These are phyloP conservation scores for Nothocercus julius DNA, from an alignment of 2,113 vertebrate genomes.

Conservation along the genomic window DNA sequence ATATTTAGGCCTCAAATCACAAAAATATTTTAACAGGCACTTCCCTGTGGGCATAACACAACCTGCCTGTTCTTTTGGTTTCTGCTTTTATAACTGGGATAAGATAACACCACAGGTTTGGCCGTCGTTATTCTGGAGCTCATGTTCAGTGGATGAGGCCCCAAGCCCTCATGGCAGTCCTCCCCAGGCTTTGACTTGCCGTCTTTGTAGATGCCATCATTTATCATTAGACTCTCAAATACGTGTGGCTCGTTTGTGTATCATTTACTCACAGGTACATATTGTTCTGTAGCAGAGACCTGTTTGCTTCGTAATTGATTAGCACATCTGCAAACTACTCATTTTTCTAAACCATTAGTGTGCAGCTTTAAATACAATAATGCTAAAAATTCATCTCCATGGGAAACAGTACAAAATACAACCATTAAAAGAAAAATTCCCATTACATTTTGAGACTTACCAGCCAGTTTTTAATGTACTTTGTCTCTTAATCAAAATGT, in stretches of 20 bases:
- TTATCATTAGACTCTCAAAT: background rate
- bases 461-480: background rate
- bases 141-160: background rate
- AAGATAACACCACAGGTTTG: background rate
- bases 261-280: background rate
- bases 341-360: background rate
- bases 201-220: background rate
- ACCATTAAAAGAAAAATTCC: background rate
- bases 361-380: background rate
- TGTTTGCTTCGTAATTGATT: background rate
- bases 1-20: background rate
- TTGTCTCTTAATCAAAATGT: conserved; percentile 31
- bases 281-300: background rate
- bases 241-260: background rate
- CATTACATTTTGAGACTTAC: background rate
- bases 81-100: background rate
- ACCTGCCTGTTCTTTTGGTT: background rate
- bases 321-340: background rate
- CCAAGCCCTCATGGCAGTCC: background rate
- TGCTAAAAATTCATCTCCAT: background rate
- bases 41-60: background rate
- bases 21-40: background rate
- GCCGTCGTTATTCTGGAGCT: background rate
- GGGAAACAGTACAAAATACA: background rate
- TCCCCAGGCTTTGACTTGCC: background rate